Base-by-base conservation (phyloP, 2,888 invertebrate species). In the Calameuta filiformis region DNA sequence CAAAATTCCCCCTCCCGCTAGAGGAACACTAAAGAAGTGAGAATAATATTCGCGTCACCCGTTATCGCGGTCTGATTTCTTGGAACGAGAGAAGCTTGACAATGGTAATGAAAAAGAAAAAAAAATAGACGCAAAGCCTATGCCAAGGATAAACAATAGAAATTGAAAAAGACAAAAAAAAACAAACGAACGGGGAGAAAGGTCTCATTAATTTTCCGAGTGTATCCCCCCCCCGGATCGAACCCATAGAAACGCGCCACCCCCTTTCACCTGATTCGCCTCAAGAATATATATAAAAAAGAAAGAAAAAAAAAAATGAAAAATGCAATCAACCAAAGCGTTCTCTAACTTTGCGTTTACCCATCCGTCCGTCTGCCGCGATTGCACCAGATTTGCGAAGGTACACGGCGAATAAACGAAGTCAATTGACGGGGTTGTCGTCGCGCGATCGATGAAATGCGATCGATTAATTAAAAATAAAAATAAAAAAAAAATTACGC, bases 211-310 rank as follows among this genome's bases (percentile, higher is more conserved):
- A 23, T 23, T 56, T 23, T 56, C 2, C 23, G 56, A 9, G 56
- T 23, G 23, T 56, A 9, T 23, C 56, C 23, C 2, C 56, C 56
- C 23, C 2, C 56, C 12, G 12, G 23, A 56, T 56, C 56, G 56
- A 56, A 56, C 9, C 23, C 82, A 78, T 80, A 73, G 77, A 74
- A 69, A 76, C 79, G 80, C 76, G 77, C 35, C 76, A 81, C 78
- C 76, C 81, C 81, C 75, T 82, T 75, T 75, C 73, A 31, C 78
- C 73, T 68, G 76, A 80, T 77, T 77, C 40, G 76, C 77, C 80
- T 82, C 79, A 81, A 84, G 84, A 75, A 35, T 6, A 77, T 68
- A 75, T 35, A 3, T 34, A 40, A 80, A 37, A 75, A 9, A 76
- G 69, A 74, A 77, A 68, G 30, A n/a, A 71, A 30, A 73, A 74